Base-by-base conservation (phyloP, 2,113 vertebrate species). In the Malurus elegans region DNA sequence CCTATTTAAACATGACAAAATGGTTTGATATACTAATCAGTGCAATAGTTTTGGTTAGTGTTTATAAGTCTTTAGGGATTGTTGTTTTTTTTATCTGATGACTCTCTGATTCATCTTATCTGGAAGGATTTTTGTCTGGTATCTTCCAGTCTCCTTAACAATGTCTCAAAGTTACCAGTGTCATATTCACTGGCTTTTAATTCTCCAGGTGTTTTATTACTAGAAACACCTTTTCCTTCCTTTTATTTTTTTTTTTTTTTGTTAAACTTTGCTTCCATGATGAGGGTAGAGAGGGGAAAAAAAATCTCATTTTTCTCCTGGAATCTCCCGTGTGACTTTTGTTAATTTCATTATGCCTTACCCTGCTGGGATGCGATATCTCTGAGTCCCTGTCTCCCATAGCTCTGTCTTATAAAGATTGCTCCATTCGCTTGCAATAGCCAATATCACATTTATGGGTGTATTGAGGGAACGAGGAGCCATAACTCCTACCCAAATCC, bases 201-300 rank as follows among this genome's bases (percentile, higher is more conserved):
- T 70, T 87, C 9, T 70, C 47, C 6, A 6, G 16, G 2, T 64
- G 29, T 58, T 89, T 85, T 54, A 50, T 86, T 71, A 53, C 17
- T 67, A 42, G 36, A 74, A 91, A 56, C 5, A 36, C 5, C 8
- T 40, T 12, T 64, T 65, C 17, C 24, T 18, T 54, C 6, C 10
- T 28, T n/a, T 9, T 48, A 51, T 38, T 14, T 7, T 24, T 45
- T 31, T 17, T 45, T 14, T 51, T 64, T 24, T 61, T 7, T 50
- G 60, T 38, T 18, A 9, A 24, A 19, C 32, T 53, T 86, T 36
- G 12, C 6, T 86, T 69, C 10, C 14, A 11, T 12, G 2, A 6
- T 20, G 6, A 3, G 3, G 1, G 1, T 28, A 51, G 5, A 4
- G 6, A 44, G 26, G 9, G 10, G 6, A 3, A n/a, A 48, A 48